Evolutionary conservation across 92 coral and sea anemone species (phyloP).

Genomic region (Siderastrea siderea): DNA sequence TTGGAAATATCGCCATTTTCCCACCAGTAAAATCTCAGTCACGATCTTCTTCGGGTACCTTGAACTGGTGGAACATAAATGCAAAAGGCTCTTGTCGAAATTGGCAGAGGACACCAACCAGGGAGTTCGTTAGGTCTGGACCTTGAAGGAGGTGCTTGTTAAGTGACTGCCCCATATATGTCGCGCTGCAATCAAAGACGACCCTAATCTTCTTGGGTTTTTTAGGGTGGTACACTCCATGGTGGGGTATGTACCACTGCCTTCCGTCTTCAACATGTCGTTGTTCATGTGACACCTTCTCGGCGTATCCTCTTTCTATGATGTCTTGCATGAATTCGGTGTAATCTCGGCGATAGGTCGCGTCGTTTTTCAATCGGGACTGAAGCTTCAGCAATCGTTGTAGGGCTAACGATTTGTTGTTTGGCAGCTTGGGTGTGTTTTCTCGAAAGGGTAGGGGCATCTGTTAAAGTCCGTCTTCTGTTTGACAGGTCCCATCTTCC

Average conservation of each 20-base stretch:
- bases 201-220: too few relatives aligned
- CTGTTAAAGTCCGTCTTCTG: constrained; percentile 48
- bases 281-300: constrained; percentile 18
- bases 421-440: not conserved
- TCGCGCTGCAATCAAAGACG: constrained; percentile 17
- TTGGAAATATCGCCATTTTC: constrained; percentile 16
- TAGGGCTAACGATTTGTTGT: constrained; percentile 31
- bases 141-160: constrained; percentile 52
- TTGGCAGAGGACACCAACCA: constrained; percentile 55
- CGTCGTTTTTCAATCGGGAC: constrained; percentile 8
- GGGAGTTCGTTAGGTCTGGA: constrained; percentile 55
- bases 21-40: constrained; percentile 51
- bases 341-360: constrained; percentile 45
- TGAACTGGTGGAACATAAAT: constrained; percentile 56
- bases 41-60: constrained; percentile 31
- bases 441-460: constrained; percentile 58
- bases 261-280: constrained; percentile 9
- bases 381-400: constrained; percentile 13
- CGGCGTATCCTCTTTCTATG: constrained; percentile 51
- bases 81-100: constrained; percentile 56
- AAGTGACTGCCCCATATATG: constrained; percentile 15
- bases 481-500: constrained; percentile 32
- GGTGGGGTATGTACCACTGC: constrained; percentile 61
- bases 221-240: constrained; percentile 52
- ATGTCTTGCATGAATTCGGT: constrained; percentile 43